Evolutionary conservation across 1,140 invertebrate genomes (phyloP).

Genomic region (Ceratina calcarata): DNA sequence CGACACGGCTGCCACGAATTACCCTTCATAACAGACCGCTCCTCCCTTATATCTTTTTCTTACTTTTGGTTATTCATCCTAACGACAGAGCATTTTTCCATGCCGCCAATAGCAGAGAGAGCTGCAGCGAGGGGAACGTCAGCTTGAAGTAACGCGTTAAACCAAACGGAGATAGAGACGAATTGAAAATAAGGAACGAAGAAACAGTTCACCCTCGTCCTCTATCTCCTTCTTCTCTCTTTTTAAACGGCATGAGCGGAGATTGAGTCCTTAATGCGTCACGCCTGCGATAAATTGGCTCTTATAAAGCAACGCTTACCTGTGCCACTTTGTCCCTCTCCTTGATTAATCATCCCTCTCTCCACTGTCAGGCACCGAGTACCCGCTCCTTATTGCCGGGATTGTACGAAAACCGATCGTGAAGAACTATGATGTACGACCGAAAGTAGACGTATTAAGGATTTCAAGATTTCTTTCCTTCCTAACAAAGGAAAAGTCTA

Average conservation of each 20-base stretch:
- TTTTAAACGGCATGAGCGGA: constrained; percentile 31
- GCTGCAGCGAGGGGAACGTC: neutral
- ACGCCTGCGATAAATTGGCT: constrained; percentile 58
- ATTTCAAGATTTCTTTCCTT: no score
- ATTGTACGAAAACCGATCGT: neutral
- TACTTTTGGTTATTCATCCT: constrained; percentile 34
- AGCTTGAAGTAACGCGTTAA: neutral
- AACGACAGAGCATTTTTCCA: neutral
- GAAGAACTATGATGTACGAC: neutral
- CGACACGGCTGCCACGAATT: constrained; percentile 59
- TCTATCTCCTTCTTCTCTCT: constrained; percentile 15
- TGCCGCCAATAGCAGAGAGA: constrained; percentile 19
- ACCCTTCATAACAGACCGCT: constrained; percentile 44
- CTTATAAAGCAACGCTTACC: constrained; percentile 50
- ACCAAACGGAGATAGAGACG: no score
- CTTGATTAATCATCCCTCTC: constrained; percentile 39
- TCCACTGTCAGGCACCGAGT: neutral
- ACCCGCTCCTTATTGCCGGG: neutral
- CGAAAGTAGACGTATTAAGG: neutral
- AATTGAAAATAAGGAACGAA: constrained; percentile 8
- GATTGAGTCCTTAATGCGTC: constrained; percentile 53
- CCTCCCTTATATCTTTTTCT: constrained; percentile 6
- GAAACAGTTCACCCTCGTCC: constrained; percentile 7
- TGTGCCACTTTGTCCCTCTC: constrained; percentile 7
- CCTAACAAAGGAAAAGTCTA: no score